phyloP scores from a whole-genome alignment of 1,140 invertebrate species.

The Cardiocondyla obscurior region DNA sequence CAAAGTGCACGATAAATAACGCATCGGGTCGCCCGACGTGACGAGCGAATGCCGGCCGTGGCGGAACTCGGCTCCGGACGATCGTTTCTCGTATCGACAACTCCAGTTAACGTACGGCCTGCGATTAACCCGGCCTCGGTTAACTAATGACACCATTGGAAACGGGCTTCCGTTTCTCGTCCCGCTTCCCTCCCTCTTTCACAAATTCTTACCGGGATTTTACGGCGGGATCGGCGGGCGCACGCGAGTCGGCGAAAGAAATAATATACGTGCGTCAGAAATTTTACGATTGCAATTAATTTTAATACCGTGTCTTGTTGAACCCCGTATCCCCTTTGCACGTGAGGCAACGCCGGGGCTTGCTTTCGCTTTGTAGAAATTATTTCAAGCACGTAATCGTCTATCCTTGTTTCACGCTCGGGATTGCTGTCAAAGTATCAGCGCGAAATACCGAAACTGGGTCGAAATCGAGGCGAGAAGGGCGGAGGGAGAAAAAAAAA shows the following conservation, averaged over 20 bases:
- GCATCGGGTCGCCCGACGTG: constrained; percentile 18
- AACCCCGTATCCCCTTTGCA: neutral
- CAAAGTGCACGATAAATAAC: constrained; percentile 45
- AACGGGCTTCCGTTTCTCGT: constrained; percentile 28
- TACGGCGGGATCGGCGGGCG: neutral
- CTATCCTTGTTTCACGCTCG: neutral
- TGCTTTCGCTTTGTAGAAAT: constrained; percentile 19
- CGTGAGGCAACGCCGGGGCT: neutral
- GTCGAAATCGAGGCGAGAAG: constrained; percentile 29
- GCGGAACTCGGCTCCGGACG: constrained; percentile 50
- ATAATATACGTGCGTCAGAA: constrained; percentile 26
- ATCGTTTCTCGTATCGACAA: constrained; percentile 54
- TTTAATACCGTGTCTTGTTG: constrained; percentile 20
- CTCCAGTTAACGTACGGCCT: constrained; percentile 39
- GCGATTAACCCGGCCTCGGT: constrained; percentile 45
- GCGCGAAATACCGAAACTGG: constrained; percentile 16
- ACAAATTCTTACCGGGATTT: constrained; percentile 9
- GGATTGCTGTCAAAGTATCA: neutral
- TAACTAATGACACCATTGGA: constrained; percentile 51
- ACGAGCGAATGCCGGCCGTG: constrained; percentile 33
- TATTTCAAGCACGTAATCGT: constrained; percentile 16
- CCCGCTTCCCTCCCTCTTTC: neutral
- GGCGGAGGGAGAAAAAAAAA: neutral
- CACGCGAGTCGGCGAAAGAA: constrained; percentile 4
- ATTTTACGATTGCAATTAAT: constrained; percentile 51